A percentile compares a stretch with the other conserved stretches of the same genome.
These are phyloP conservation scores for Ramphastos sulfuratus DNA, from an alignment of 2,113 vertebrate genomes.

Conservation along the genomic window DNA sequence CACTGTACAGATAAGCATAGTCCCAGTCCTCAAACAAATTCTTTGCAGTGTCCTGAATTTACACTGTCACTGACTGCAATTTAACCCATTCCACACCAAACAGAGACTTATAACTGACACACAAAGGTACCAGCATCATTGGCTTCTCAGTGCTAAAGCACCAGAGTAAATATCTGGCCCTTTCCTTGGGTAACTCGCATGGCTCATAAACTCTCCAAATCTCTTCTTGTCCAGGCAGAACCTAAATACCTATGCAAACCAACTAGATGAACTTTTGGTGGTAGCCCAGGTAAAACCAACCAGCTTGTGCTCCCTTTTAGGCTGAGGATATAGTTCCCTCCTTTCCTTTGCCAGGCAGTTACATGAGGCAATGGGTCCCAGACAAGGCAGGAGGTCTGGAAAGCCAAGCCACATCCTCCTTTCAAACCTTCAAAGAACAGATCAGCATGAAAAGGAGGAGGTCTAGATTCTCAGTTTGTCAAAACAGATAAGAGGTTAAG, in stretches of 20 bases:
- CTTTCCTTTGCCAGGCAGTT: neutral
- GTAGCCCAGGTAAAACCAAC: neutral
- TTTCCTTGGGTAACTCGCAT: neutral
- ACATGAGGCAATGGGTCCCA: fast-evolving
- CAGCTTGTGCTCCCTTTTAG: neutral
- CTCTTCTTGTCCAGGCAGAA: neutral
- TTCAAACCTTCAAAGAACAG: neutral
- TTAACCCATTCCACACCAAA: neutral
- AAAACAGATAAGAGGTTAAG: conserved; percentile 21
- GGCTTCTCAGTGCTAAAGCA: neutral
- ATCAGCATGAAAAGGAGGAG: neutral
- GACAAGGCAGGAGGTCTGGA: neutral
- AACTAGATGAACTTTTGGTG: neutral
- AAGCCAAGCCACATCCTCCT: neutral
- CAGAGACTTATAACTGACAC: neutral
- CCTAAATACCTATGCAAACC: neutral
- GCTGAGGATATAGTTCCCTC: neutral
- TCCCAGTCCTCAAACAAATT: conserved; percentile 3
- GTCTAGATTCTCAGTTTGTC: neutral
- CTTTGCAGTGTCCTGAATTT: neutral
- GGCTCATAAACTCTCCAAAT: neutral
- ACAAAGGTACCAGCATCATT: neutral
- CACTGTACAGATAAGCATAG: conserved; percentile 9
- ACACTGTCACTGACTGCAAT: neutral
- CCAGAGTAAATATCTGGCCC: neutral